These are phyloP conservation scores for Psittacula cyanocephala DNA, from an alignment of 2,113 vertebrate genomes.

Conservation along the genomic window DNA sequence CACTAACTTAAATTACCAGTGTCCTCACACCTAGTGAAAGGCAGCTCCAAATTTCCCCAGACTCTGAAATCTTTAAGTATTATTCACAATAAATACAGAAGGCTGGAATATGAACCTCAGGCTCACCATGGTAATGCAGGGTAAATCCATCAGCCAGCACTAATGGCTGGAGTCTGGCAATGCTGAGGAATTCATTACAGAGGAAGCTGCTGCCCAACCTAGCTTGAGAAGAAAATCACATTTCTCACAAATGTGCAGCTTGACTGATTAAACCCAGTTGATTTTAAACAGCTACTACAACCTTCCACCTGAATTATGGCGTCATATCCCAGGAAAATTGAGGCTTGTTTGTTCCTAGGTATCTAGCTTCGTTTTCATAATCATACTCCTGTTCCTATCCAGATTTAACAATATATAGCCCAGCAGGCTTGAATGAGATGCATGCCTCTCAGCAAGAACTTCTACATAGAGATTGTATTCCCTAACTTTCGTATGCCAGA, in stretches of 20 bases:
- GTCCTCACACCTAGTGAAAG: background rate
- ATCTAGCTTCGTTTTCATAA: slow-evolving; percentile 9
- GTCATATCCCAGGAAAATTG: background rate
- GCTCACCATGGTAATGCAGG: background rate
- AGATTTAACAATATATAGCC: background rate
- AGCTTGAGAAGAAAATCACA: background rate
- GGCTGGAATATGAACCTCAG: background rate
- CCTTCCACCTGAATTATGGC: background rate
- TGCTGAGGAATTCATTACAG: background rate
- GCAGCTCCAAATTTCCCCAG: background rate
- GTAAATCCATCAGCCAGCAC: background rate
- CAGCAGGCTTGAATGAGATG: background rate
- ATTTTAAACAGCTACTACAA: slow-evolving; percentile 18
- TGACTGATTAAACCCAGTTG: slow-evolving; percentile 10
- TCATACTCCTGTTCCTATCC: background rate
- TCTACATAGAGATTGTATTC: background rate
- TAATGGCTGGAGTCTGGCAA: background rate
- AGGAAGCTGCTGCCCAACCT: background rate
- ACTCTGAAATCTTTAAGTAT: background rate
- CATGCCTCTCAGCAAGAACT: background rate
- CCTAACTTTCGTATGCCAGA: background rate
- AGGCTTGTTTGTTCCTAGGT: background rate
- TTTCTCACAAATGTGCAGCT: background rate
- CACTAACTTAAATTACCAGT: background rate
- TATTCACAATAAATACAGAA: background rate